Base-by-base conservation (phyloP, 1,140 invertebrate genomes). In the Lucilia sericata region DNA sequence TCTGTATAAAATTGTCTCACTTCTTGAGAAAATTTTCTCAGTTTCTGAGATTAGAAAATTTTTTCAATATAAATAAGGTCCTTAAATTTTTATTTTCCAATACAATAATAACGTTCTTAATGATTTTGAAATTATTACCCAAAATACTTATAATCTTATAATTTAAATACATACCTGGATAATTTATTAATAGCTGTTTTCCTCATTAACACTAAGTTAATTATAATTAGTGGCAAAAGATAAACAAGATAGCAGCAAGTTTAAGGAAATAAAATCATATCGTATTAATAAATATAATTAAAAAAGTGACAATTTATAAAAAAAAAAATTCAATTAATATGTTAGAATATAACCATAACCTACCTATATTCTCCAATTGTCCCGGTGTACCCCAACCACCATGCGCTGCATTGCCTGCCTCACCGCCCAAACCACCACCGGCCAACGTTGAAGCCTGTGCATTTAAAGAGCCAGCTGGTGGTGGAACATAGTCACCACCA, bases 121-220 rank as follows among this genome's bases (percentile, higher is more conserved):
- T 42, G 42, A 42, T 42, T 42, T 42, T 42, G 10, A 2, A 8
- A 42, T 8, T 3, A 7, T 42, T 42, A 10, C 42, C 5, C 10
- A 42, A 42, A 42, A 42, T 3, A n/a, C 0, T 7, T 60, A 30
- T 30, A 2, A 14, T 17, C 17, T 60, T 60, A 60, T 14, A 60
- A 8, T 7, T 10, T 47, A 82, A 14, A 47, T 84, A 87, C 89
- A 88, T 93, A 93, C 93, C 93, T 94, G 84, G 95, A 94, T 83
- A 95, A 92, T 90, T 95, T 95, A 47, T 94, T 93, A 85, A 96
- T 92, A 78, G 95, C 95, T 84, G 94, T 94, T 92, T 96, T 96
- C 88, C 95, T 93, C 89, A 95, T 93, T 82, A 95, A 92, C 82
- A 96, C 95, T 88, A 94, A 94, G 90, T 96, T 95, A 88, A 96